phyloP scores from a whole-genome alignment of 2,797 vertebrate genomes.

The Bucorvus abyssinicus region DNA sequence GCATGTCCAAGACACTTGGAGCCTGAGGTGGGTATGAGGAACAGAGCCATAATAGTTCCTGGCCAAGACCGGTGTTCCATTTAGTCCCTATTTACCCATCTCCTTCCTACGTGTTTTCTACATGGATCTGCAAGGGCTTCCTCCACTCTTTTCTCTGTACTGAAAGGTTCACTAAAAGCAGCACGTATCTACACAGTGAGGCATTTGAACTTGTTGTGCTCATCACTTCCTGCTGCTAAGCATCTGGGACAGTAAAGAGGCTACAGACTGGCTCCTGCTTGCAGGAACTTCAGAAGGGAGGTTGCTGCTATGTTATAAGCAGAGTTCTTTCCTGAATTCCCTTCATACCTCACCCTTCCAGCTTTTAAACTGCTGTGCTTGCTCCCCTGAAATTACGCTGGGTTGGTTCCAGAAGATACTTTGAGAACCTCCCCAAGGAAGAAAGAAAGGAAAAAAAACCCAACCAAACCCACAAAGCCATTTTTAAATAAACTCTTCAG shows the following conservation, averaged over 20 bases:
- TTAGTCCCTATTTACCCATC: background rate
- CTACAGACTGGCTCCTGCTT: background rate
- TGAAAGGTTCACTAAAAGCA: background rate
- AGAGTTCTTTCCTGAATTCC: background rate
- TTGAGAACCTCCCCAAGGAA: background rate
- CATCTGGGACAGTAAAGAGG: background rate
- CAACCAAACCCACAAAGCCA: too few relatives aligned
- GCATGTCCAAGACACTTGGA: background rate
- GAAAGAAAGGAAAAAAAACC: background rate
- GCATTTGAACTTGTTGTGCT: background rate
- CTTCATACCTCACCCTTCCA: background rate
- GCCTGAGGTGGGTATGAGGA: background rate
- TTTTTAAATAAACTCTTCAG: background rate
- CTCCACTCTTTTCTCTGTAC: background rate
- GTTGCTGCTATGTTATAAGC: background rate
- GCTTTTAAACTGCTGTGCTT: background rate
- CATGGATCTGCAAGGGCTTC: rapidly evolving
- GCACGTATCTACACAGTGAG: background rate
- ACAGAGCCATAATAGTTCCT: background rate
- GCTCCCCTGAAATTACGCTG: background rate
- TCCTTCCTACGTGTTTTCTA: background rate
- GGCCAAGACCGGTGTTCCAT: background rate
- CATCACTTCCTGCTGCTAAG: background rate
- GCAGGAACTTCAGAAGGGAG: background rate
- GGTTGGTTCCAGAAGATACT: background rate